A percentile compares a stretch with the other conserved stretches of the same genome.
Evolutionary conservation across 2,888 invertebrate species (phyloP).

Genomic region (Drosophila hamatofila): DNA sequence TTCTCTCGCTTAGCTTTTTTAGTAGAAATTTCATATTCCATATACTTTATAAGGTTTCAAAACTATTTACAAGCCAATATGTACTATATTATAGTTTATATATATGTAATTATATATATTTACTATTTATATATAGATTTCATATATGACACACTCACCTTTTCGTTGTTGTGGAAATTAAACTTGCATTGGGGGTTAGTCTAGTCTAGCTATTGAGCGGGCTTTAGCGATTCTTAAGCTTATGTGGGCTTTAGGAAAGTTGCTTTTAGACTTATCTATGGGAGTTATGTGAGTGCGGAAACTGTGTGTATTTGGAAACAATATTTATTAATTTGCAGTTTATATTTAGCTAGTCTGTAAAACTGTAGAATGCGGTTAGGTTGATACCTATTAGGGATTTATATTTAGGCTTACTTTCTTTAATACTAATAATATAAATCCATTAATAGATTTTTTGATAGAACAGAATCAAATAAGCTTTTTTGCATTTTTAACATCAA

Average conservation of each 20-base stretch:
- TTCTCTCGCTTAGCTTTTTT: constrained; percentile 19
- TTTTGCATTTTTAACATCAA: not conserved
- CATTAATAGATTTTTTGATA: not conserved
- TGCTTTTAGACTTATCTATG: not conserved
- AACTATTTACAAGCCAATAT: constrained; percentile 77
- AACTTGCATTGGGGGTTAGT: constrained; percentile 23
- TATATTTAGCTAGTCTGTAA: not conserved
- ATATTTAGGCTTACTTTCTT: not conserved
- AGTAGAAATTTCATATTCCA: constrained; percentile 46
- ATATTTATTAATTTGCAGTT: not conserved
- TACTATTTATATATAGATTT: constrained; percentile 4
- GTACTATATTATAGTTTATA: constrained; percentile 24
- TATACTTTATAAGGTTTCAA: constrained; percentile 61
- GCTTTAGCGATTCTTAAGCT: constrained; percentile 14
- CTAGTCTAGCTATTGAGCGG: constrained; percentile 38
- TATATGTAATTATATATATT: constrained; percentile 1
- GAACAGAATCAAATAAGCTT: not conserved
- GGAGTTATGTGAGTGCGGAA: not conserved
- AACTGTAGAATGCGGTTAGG: not conserved
- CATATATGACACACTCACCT: constrained; percentile 24
- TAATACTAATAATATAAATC: not conserved
- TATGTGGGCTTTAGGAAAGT: constrained; percentile 2
- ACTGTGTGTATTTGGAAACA: not conserved
- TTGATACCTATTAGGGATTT: not conserved
- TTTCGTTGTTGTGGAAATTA: constrained; percentile 50